phyloP scores from a whole-genome alignment of 2,113 vertebrate genomes.

The Pomatorhinus ruficollis region DNA sequence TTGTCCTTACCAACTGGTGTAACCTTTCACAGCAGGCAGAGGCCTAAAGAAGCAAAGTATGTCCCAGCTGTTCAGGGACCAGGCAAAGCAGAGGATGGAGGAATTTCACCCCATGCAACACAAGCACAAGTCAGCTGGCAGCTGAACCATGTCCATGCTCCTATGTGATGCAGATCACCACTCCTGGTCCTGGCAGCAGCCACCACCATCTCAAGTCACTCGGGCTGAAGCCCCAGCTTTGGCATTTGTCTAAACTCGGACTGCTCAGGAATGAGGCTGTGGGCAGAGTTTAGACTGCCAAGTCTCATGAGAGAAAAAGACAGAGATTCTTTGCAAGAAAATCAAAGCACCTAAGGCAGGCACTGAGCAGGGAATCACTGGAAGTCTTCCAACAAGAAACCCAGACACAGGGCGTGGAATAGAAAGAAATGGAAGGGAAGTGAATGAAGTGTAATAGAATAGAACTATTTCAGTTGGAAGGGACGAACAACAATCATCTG shows the following conservation, averaged over 20 bases:
- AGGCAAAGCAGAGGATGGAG: not conserved
- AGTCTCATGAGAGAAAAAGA: not conserved
- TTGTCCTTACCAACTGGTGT: not conserved
- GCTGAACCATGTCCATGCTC: not conserved
- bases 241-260: not conserved
- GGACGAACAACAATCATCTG: not conserved
- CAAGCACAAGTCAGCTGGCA: not conserved
- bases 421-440: not conserved
- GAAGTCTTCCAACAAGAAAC: not conserved
- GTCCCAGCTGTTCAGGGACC: not conserved
- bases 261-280: not conserved
- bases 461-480: not conserved
- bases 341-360: not conserved
- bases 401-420: not conserved
- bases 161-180: not conserved
- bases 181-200: not conserved
- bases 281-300: not conserved
- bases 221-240: not conserved
- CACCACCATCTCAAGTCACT: not conserved
- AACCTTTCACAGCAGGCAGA: not conserved
- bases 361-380: not conserved
- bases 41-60: not conserved
- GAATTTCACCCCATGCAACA: not conserved
- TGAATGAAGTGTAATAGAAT: not conserved
- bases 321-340: not conserved